These are phyloP conservation scores for Gallinago media DNA, from an alignment of 2,113 vertebrate genomes.

Conservation along the genomic window DNA sequence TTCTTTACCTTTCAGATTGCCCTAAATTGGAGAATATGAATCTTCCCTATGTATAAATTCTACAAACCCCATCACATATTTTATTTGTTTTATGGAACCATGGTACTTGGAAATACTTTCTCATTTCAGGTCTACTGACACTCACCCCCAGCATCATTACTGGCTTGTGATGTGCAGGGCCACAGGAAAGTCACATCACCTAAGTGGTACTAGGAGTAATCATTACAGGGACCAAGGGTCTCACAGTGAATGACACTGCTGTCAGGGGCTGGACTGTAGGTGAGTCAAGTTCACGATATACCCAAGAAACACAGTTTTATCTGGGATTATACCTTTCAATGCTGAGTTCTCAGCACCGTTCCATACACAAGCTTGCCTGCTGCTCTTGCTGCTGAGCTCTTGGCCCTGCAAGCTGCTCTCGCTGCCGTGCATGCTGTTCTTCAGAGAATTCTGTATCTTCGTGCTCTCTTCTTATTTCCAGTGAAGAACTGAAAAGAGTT, in stretches of 20 bases:
- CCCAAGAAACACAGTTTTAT: neutral
- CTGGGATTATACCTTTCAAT: neutral
- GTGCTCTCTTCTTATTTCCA: neutral
- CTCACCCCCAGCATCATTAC: neutral
- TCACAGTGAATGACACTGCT: neutral
- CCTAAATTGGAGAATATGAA: neutral
- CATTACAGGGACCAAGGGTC: neutral
- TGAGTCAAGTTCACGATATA: neutral
- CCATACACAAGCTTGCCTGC: neutral
- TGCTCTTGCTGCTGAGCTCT: neutral
- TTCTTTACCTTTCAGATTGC: neutral
- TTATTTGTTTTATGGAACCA: neutral
- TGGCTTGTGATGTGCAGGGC: neutral
- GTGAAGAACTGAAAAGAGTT: neutral
- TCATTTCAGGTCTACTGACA: neutral
- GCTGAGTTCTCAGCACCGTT: neutral
- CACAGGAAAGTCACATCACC: neutral
- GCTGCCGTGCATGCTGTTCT: neutral
- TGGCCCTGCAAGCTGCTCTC: neutral
- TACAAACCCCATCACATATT: neutral
- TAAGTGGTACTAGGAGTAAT: neutral
- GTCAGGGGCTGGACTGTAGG: accelerated
- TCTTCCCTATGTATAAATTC: neutral
- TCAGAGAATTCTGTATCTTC: neutral
- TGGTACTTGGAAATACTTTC: neutral